Evolutionary conservation across 2,888 invertebrate species (phyloP), one percentile per base, ranked within the genome.

Genomic region (Tupiocoris notatus): DNA sequence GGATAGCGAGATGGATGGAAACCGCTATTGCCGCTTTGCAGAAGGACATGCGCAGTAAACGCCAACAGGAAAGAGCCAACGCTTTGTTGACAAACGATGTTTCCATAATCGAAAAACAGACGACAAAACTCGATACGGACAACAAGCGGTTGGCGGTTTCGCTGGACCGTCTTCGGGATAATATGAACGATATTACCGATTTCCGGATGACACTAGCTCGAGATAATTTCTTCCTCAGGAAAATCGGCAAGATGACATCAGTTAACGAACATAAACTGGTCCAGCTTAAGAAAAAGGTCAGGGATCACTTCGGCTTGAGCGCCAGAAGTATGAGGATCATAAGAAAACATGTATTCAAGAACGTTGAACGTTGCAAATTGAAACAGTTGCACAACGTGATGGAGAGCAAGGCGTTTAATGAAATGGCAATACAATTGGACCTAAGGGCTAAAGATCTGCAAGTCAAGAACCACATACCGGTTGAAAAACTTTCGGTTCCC

Each of bases 331-430:
- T 64, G 17, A 24, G 57, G 16, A 23, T 75, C 56, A 65, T 75
- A 6, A 3, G 65, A 1, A 17, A n/a, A n/a, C 22, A 58, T 20
- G 76, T 76, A 1, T 20, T 25, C n/a, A 67, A 58, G 39, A 68
- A 61, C n/a, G 76, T 76, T 16, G 25, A 2, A 0, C 54, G 62
- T 20, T 22, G 64, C 22, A 76, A 76, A 20, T 18, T 17, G 61
- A 68, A 64, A n/a, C 23, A 58, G 56, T 67, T 21, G 17, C 61
- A 76, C 39, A 67, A 64, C 22, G 21, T 61, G 61, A 7, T 64
- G n/a, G 76, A 67, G 61, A 64, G 61, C 22, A 76, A 76, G 21
- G 76, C 76, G 16, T 76, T 76, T 61, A 76, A 76, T 18, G 76
- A 76, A 39, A 18, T 76, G 57, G 39, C 67, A 0, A 66, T 39